A percentile compares a stretch with the other conserved stretches of the same genome.
These are phyloP conservation scores for Hylyphantes graminicola DNA, from an alignment of 1,140 invertebrate species.

Conservation along the genomic window DNA sequence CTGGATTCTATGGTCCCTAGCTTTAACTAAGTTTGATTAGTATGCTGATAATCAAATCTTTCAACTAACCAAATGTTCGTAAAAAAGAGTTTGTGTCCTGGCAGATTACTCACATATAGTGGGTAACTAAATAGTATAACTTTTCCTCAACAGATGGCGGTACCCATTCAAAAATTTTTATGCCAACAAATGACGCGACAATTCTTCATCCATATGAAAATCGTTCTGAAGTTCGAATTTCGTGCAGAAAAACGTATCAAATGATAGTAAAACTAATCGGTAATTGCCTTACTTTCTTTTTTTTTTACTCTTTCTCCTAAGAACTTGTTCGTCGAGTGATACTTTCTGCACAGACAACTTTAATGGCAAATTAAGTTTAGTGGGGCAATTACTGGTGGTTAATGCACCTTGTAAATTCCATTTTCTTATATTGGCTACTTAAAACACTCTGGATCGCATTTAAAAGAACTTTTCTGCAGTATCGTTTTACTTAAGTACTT, in stretches of 20 bases:
- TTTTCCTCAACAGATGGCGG: constrained; percentile 12
- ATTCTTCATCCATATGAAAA: not conserved
- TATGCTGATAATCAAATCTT: too few species aligned
- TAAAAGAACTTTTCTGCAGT: constrained; percentile 6
- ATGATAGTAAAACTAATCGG: constrained; percentile 27
- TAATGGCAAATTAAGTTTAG: constrained; percentile 50
- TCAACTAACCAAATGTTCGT: too few species aligned
- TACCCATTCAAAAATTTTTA: not conserved
- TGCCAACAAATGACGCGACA: not conserved
- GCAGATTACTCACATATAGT: too few species aligned
- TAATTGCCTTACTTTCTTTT: constrained; percentile 24
- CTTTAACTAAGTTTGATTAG: too few species aligned
- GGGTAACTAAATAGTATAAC: not conserved
- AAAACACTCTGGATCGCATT: constrained; percentile 21
- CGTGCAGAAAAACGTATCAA: not conserved
- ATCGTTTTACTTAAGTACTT: constrained; percentile 16
- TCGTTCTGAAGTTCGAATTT: not conserved
- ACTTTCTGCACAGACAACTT: constrained; percentile 34
- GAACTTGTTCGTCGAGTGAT: not conserved
- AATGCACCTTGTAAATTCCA: constrained; percentile 28
- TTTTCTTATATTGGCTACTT: constrained; percentile 14
- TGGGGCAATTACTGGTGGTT: constrained; percentile 27
- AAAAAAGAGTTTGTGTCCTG: too few species aligned
- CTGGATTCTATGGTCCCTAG: too few species aligned
- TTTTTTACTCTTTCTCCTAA: not conserved